A percentile compares a stretch with the other conserved stretches of the same genome.
These are phyloP conservation scores for Psittacula cyanocephala DNA, from an alignment of 2,113 vertebrate species.

Conservation along the genomic window DNA sequence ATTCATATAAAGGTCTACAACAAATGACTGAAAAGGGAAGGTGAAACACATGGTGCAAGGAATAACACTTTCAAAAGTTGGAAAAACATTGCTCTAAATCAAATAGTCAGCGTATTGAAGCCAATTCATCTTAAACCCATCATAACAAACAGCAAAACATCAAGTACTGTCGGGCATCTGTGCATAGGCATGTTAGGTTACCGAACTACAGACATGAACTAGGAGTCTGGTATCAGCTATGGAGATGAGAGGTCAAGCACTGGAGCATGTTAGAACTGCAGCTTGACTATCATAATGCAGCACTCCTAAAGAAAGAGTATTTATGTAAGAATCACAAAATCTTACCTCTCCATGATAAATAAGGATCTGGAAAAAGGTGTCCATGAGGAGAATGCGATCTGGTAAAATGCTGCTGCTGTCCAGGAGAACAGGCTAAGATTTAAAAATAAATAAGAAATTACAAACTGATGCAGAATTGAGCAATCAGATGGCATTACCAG, in stretches of 20 bases:
- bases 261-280: not conserved
- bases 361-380: conserved; percentile 98
- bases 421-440: conserved; percentile 88
- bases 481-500: not conserved
- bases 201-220: not conserved
- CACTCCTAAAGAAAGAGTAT: not conserved
- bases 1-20: not conserved
- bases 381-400: conserved; percentile 96
- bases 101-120: not conserved
- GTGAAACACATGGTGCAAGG: rapidly evolving
- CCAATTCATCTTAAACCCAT: not conserved
- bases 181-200: not conserved
- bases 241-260: not conserved
- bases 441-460: not conserved
- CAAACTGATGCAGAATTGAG: not conserved
- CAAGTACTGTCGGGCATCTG: not conserved
- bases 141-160: not conserved
- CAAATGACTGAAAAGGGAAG: not conserved
- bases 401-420: conserved; percentile 98
- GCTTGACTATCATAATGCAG: not conserved
- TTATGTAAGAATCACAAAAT: not conserved
- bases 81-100: not conserved
- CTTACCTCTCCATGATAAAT: conserved; percentile 98
- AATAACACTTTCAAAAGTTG: not conserved
- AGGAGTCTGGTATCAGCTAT: not conserved